Evolutionary conservation across 2,888 invertebrate species (phyloP).

Genomic region (Harmothoe impar): DNA sequence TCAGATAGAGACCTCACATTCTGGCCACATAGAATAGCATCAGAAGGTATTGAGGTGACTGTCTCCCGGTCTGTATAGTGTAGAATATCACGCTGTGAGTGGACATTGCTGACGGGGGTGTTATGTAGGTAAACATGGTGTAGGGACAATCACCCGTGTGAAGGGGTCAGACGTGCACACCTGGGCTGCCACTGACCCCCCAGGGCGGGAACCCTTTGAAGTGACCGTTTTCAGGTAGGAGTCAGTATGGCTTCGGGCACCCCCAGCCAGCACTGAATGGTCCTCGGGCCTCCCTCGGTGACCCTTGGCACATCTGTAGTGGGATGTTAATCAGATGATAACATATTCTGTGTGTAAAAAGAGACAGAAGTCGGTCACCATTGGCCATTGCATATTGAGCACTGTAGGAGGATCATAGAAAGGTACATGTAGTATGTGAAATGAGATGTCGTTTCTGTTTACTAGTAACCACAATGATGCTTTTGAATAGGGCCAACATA

Average conservation of each 20-base stretch:
- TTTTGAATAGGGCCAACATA: too few species aligned
- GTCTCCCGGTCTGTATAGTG: neutral
- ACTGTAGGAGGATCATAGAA: too few species aligned
- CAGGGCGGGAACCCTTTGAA: neutral
- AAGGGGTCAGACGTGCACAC: constrained; percentile 11
- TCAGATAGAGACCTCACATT: too few species aligned
- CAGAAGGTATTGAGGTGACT: too few species aligned
- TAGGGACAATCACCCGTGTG: constrained; percentile 2
- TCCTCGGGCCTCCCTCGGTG: neutral
- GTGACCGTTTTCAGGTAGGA: neutral
- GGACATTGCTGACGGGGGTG: neutral
- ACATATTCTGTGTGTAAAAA: neutral
- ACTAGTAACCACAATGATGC: too few species aligned
- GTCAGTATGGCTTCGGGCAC: neutral
- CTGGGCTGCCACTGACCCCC: constrained; percentile 18
- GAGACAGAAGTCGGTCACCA: neutral
- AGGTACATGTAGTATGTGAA: too few species aligned
- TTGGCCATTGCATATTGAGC: too few species aligned
- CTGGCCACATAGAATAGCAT: too few species aligned
- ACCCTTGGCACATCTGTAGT: neutral
- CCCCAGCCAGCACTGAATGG: neutral
- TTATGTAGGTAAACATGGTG: constrained; percentile 7
- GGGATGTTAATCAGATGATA: constrained; percentile 5
- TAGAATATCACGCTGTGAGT: neutral
- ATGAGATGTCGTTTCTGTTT: too few species aligned